phyloP scores from a whole-genome alignment of 2,888 invertebrate species.

The Plagodis pulveraria region DNA sequence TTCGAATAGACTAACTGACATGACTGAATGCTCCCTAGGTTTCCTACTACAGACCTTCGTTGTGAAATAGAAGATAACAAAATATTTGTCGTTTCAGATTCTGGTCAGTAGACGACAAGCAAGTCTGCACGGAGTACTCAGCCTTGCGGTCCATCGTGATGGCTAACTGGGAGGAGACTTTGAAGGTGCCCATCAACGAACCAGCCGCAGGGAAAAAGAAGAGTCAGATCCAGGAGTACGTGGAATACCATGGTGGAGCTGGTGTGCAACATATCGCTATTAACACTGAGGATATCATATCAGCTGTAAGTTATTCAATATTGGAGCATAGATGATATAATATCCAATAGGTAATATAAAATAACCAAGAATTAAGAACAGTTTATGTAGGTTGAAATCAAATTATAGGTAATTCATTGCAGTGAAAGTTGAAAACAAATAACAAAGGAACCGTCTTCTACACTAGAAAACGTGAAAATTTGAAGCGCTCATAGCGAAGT shows the following conservation, averaged over 20 bases:
- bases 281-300: slow-evolving; percentile 96
- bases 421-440: no score
- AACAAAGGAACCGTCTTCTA: no score
- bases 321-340: not conserved
- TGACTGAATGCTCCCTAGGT: no score
- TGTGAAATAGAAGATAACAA: not conserved
- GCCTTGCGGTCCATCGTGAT: slow-evolving; percentile 98
- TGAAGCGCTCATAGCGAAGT: no score
- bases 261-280: slow-evolving; percentile 99
- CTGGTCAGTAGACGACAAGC: slow-evolving; percentile 99
- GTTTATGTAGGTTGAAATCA: no score
- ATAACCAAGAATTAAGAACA: no score
- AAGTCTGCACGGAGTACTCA: slow-evolving; percentile 98
- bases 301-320: slow-evolving; percentile 85
- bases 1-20: no score
- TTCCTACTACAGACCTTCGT: not conserved
- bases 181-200: slow-evolving; percentile 99
- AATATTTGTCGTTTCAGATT: slow-evolving; percentile 83
- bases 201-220: slow-evolving; percentile 97
- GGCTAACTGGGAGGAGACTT: slow-evolving; percentile 98
- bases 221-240: slow-evolving; percentile 99
- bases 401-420: no score
- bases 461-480: no score
- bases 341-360: no score
- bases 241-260: slow-evolving; percentile 98